Base-by-base conservation (phyloP, 2,888 invertebrate species). In the Proisotoma minuta region DNA sequence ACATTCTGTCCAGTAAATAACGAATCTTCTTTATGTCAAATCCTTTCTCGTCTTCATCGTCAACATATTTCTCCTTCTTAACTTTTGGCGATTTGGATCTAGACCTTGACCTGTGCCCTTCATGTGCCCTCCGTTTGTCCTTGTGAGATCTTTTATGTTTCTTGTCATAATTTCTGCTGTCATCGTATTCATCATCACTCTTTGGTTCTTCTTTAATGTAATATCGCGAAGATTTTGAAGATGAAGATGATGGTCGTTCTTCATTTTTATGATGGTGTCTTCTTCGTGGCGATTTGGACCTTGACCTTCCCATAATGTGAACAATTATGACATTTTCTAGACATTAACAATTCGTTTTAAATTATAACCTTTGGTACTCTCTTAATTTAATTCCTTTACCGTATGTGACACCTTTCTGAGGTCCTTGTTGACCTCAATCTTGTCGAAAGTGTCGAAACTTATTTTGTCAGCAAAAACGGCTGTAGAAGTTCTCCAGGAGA, bases 1-100 rank as follows among this genome's bases (percentile, higher is more conserved):
- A 80, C 62, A 79, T 77, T 62, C 75, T 75, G 60, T 77, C 76
- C 26, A 79, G 70, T 15, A 75, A 74, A 8, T 63, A 59, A 70
- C 75, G 77, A 67, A 76, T 73, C 3, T 73, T 67, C 15, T 60
- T 66, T 5, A 71, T 52, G 47, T 73, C 69, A 59, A 66, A 70
- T n/a, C n/a, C n/a, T 22, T 60, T 27, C 2, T 26, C 51, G 15
- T n/a, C 51, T 24, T 60, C 50, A 1, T 40, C 28, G 15, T 8
- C 22, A 22, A 28, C n/a, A 47, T 54, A n/a, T 22, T 60, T 20
- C 27, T 22, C 34, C 51, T 53, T 18, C 27, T 48, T 29, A 10
- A 15, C 28, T 20, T 18, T 28, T 28, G n/a, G 20, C 24, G 26
- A 27, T 26, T n/a, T 43, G 43, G 43, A 43, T 4, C 10, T 5